Evolutionary conservation across 1,140 invertebrate genomes (phyloP), one percentile per base, ranked within the genome.

Genomic region (Hylaeus anthracinus): DNA sequence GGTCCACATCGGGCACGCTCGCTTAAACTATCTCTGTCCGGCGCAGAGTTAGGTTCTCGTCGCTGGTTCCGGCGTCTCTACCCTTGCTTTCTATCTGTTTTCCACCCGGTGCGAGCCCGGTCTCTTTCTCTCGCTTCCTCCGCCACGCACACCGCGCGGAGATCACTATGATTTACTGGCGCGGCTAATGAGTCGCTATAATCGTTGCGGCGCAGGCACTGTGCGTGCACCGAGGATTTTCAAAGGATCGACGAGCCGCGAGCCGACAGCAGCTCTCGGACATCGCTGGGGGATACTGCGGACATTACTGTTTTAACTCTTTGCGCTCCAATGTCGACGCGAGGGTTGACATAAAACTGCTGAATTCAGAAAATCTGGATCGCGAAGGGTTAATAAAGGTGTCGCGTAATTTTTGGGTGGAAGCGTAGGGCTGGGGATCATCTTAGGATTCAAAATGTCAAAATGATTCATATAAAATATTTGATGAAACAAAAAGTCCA

Each of bases 161-260:
- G 88, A 83, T 89, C 83, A 58, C 81, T 70, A 88, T 90, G 88
- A 90, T 90, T 90, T 90, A 90, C 82, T 53, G 85, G 81, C 88
- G 79, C 86, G 73, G 85, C 88, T 91, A 91, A 91, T 90, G 88
- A 91, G 88, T 87, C 81, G 84, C 74, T 74, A 73, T 85, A 86
- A 85, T 86, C 84, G 73, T 58, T 61, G 71, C 77, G 43, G 69
- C 71, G 41, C 73, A 73, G 78, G 43, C 56, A 37, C 51, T 61
- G 48, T 70, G 82, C 63, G 82, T 56, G 76, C 64, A 70, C 48
- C 67, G 60, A 71, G 60, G 61, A 75, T 82, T 74, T 82, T 71
- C 51, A 65, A 71, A 60, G 41, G 48, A 58, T 65, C 63, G 66
- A 63, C 39, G 14, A 45, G 65, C 12, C 39, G 55, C 48, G 60